Percentiles rank a stretch among this genome's conserved stretches.
These are phyloP conservation scores for Trichonephila inaurata DNA, from an alignment of 1,140 invertebrate genomes.

Conservation along the genomic window DNA sequence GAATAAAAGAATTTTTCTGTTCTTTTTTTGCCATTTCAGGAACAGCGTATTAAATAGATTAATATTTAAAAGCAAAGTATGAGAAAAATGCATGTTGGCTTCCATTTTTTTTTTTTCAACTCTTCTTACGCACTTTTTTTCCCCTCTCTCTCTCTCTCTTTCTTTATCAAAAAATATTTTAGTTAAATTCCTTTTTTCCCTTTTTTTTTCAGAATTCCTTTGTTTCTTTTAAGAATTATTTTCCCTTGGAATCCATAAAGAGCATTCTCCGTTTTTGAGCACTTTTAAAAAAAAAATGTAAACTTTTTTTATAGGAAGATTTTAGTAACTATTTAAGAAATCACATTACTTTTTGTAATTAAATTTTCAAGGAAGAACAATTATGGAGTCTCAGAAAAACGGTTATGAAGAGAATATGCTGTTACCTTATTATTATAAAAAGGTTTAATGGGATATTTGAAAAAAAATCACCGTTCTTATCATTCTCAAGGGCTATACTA, in stretches of 20 bases:
- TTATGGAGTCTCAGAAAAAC: neutral
- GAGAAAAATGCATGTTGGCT: neutral
- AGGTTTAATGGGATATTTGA: neutral
- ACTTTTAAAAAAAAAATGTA: neutral
- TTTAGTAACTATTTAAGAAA: neutral
- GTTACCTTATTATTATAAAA: neutral
- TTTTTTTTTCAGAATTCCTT: neutral
- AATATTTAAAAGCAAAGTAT: conserved; percentile 33
- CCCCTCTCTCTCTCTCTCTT: neutral
- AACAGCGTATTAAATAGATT: conserved; percentile 25
- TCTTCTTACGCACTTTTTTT: neutral
- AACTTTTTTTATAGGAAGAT: neutral
- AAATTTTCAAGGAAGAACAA: neutral
- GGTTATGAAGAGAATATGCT: neutral
- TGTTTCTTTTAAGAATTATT: neutral
- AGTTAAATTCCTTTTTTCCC: too few relatives aligned
- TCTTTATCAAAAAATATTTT: neutral
- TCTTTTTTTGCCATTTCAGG: neutral
- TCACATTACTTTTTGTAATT: neutral
- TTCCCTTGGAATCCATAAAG: neutral
- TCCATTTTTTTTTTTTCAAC: neutral
- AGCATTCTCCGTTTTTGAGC: neutral
- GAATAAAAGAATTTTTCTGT: neutral
- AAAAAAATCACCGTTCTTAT: neutral
- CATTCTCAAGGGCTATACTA: neutral